phyloP scores from a whole-genome alignment of 2,888 invertebrate genomes.

The Cheilosia vernalis region DNA sequence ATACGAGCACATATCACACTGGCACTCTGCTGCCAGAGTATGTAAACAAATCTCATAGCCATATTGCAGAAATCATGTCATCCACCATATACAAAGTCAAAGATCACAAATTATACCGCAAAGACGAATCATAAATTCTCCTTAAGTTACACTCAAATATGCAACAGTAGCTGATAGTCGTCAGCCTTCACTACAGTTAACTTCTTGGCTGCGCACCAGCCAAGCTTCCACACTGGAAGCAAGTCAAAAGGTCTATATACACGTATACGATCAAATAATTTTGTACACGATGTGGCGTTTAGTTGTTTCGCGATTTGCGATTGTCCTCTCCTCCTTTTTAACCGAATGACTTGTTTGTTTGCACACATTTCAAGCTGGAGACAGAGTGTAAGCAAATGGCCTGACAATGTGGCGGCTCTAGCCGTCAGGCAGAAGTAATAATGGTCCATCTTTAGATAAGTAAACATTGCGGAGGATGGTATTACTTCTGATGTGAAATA shows the following conservation, averaged over 20 bases:
- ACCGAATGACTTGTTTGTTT: slow-evolving; percentile 37
- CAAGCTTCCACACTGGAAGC: slow-evolving; percentile 15
- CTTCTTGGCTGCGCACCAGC: slow-evolving; percentile 18
- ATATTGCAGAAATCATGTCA: slow-evolving; percentile 45
- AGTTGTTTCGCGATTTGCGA: slow-evolving; percentile 45
- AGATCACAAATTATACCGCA: slow-evolving; percentile 61
- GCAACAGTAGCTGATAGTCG: slow-evolving; percentile 57
- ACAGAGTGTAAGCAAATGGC: slow-evolving; percentile 59
- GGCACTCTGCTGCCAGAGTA: not conserved
- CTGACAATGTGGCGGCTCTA: slow-evolving; percentile 42
- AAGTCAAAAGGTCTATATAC: slow-evolving; percentile 59
- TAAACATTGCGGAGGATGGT: slow-evolving; percentile 39
- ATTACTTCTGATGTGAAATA: slow-evolving; percentile 33
- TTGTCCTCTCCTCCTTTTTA: slow-evolving; percentile 33
- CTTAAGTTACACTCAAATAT: slow-evolving; percentile 46
- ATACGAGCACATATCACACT: not conserved
- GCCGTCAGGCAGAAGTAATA: slow-evolving; percentile 55
- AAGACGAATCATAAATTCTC: slow-evolving; percentile 55
- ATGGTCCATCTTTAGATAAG: slow-evolving; percentile 30
- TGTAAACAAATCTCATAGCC: slow-evolving; percentile 30
- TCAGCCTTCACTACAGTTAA: slow-evolving; percentile 31
- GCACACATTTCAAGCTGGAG: slow-evolving; percentile 32
- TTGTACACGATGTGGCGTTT: slow-evolving; percentile 59
- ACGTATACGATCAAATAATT: slow-evolving; percentile 49
- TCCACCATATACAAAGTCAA: slow-evolving; percentile 43